These are phyloP conservation scores for Tringa solitaria DNA, from an alignment of 2,113 vertebrate genomes.

Conservation along the genomic window DNA sequence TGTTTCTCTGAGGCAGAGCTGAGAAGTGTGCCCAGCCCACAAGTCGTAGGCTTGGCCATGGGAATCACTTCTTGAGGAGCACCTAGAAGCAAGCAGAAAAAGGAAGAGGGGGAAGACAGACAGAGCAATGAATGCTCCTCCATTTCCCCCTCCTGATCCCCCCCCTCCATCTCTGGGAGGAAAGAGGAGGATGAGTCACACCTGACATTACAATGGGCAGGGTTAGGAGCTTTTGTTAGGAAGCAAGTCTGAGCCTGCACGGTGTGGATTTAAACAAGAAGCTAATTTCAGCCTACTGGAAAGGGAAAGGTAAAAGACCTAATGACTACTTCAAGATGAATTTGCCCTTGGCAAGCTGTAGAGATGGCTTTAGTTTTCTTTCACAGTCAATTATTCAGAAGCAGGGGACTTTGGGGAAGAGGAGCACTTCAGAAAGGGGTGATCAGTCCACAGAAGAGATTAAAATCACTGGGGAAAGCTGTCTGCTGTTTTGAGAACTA, in stretches of 20 bases:
- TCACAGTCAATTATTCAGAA: not conserved
- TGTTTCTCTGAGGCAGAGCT: not conserved
- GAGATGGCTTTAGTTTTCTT: not conserved
- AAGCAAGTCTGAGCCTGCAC: not conserved
- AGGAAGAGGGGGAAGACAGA: not conserved
- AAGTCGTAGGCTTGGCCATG: not conserved
- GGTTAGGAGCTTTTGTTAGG: not conserved
- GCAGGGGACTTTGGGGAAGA: not conserved
- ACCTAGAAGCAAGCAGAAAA: not conserved
- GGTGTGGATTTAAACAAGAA: not conserved
- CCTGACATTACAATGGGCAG: not conserved
- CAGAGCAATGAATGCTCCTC: not conserved
- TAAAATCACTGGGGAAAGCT: not conserved
- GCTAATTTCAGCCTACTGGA: not conserved
- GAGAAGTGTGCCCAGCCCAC: not conserved
- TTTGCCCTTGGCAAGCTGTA: not conserved
- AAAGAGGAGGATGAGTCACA: slow-evolving; percentile 11
- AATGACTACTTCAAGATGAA: not conserved
- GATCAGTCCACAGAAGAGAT: not conserved
- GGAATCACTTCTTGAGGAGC: not conserved
- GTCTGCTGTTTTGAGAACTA: not conserved
- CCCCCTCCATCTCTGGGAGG: not conserved
- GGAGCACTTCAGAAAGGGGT: not conserved
- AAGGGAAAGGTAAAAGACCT: not conserved
- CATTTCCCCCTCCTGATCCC: not conserved